These are phyloP conservation scores for Mycalesis mineus DNA, from an alignment of 2,888 invertebrate genomes.

Conservation along the genomic window DNA sequence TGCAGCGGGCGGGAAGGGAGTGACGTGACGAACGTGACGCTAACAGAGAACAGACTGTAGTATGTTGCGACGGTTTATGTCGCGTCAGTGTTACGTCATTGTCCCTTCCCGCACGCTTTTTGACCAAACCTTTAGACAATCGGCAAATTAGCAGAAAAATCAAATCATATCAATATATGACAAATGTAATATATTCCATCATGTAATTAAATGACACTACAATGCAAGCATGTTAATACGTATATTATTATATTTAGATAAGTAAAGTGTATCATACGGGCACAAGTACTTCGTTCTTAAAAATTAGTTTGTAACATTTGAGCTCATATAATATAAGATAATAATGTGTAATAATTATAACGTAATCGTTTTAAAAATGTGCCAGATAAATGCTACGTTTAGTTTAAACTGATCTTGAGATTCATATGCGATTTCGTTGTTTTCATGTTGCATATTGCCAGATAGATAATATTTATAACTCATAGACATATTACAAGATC, in stretches of 20 bases:
- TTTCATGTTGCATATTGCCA: slow-evolving; percentile 9
- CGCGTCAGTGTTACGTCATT: too few species aligned
- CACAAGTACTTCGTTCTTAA: slow-evolving; percentile 65
- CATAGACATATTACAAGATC: background rate
- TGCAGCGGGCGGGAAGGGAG: too few species aligned
- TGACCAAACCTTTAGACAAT: too few species aligned
- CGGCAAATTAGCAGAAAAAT: background rate
- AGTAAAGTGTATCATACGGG: slow-evolving; percentile 42
- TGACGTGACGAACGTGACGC: too few species aligned
- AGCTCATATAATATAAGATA: slow-evolving; percentile 39
- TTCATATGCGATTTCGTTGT: slow-evolving; percentile 23
- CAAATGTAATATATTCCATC: slow-evolving; percentile 5
- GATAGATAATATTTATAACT: slow-evolving; percentile 4
- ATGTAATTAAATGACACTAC: slow-evolving; percentile 5
- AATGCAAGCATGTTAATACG: slow-evolving; percentile 18
- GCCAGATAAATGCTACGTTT: slow-evolving; percentile 39
- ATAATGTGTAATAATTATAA: slow-evolving; percentile 22
- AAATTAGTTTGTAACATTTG: slow-evolving; percentile 32
- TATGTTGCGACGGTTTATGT: too few species aligned
- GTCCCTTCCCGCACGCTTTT: too few species aligned
- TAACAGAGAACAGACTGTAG: too few species aligned
- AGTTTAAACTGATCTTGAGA: slow-evolving; percentile 32
- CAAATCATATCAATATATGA: slow-evolving; percentile 2
- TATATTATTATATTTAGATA: slow-evolving; percentile 8
- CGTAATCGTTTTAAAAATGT: slow-evolving; percentile 38